Base-by-base conservation (phyloP, 1,140 invertebrate genomes). In the Tigriopus japonicus region DNA sequence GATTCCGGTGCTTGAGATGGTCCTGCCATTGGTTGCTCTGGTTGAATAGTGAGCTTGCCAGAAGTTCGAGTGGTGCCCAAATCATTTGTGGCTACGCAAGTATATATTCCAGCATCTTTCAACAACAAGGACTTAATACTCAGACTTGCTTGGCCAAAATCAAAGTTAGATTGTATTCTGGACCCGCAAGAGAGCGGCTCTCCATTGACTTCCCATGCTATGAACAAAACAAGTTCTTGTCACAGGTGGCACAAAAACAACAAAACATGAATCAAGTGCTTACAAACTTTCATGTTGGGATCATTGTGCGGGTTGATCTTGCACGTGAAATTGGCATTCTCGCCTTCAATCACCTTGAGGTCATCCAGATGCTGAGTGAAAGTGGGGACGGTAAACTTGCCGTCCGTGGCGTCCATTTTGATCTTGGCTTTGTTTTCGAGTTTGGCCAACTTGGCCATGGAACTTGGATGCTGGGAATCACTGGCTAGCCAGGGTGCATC, bases 61-160 rank as follows among this genome's bases (percentile, higher is more conserved):
- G 59, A 87, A 14, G 88, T 92, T 66, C 90, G 92, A 1, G 88
- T 87, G 75, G 93, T 88, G 10, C 89, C 89, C 61, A 78, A 76
- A 69, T 81, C 84, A 64, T 91, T 91, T 63, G 77, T 85, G 14
- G 86, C 86, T 67, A 89, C 87, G 71, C 84, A 87, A 5, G 88
- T 92, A 69, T 93, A 93, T 64, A 92, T 85, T 63, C 94, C 94
- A 68, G 88, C 86, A 72, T 99, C 95, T 65, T 90, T 80, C 64
- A 89, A 83, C 70, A 93, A 87, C 0, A 88, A 81, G 69, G 93
- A 87, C 51, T 80, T 86, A 45, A 93, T 72, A 70, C 92, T 87
- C 52, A 96, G 73, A 6, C 86, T 89, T 0, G 92, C 87, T 69
- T 88, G 91, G 60, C 91, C 90, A 70, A 95, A 94, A 66, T 95